These are phyloP conservation scores for Zeuzera pyrina DNA, from an alignment of 2,888 invertebrate species.

Conservation along the genomic window DNA sequence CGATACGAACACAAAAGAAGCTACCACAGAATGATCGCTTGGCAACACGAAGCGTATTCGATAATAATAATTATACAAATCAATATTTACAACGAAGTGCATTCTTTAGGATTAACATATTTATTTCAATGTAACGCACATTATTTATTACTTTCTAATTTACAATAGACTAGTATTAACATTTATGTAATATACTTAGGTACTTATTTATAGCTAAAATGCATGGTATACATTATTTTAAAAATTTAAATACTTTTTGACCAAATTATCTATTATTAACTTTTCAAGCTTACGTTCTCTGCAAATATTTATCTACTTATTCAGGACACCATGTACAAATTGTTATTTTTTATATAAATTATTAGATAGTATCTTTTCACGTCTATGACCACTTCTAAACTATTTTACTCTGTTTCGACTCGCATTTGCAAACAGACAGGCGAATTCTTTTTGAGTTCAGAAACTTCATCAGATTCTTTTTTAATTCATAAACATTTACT, in stretches of 20 bases:
- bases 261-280: constrained; percentile 14
- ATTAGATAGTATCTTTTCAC: constrained; percentile 20
- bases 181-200: constrained; percentile 30
- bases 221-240: constrained; percentile 38
- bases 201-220: constrained; percentile 38
- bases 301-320: constrained; percentile 36
- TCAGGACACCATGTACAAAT: constrained; percentile 31
- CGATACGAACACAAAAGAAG: constrained; percentile 43
- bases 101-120: not conserved
- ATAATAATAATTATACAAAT: constrained; percentile 6
- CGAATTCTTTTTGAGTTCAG: too few species aligned
- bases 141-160: constrained; percentile 15
- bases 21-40: constrained; percentile 53
- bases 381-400: constrained; percentile 39
- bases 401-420: constrained; percentile 50
- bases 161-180: constrained; percentile 23
- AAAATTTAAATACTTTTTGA: constrained; percentile 14
- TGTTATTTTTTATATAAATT: constrained; percentile 18
- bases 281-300: constrained; percentile 48
- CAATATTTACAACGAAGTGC: constrained; percentile 8
- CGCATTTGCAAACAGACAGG: constrained; percentile 53
- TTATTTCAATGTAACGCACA: constrained; percentile 8
- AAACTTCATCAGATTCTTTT: too few species aligned
- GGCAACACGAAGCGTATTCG: constrained; percentile 47
- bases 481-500: too few species aligned